Percentiles rank a stretch among this genome's conserved stretches.
Evolutionary conservation across 2,113 vertebrate species (phyloP).

Genomic region (Thymallus thymallus): DNA sequence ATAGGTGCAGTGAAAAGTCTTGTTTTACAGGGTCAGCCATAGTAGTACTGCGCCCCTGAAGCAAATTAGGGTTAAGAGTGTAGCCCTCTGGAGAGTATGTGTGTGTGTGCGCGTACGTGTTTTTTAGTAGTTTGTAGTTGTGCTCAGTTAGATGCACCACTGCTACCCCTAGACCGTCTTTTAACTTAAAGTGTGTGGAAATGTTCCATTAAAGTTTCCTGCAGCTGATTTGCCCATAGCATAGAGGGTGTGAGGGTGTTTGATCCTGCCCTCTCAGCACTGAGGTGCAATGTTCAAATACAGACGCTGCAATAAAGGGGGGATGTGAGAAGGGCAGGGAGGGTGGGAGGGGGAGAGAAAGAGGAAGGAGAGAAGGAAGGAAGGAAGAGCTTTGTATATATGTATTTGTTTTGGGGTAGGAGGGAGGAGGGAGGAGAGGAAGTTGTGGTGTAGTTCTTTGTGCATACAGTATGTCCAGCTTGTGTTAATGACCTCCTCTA

Average conservation of each 20-base stretch:
- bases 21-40: too few relatives aligned
- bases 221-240: background rate
- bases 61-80: too few relatives aligned
- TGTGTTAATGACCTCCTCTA: background rate
- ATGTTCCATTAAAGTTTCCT: background rate
- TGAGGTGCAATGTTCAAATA: slow-evolving; percentile 17
- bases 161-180: background rate
- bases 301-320: slow-evolving; percentile 18
- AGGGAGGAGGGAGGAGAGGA: slow-evolving; percentile 37
- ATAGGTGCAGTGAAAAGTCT: too few relatives aligned
- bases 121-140: slow-evolving; percentile 2
- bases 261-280: too few relatives aligned
- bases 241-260: too few relatives aligned
- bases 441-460: slow-evolving; percentile 25
- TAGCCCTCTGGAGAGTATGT: slow-evolving; percentile 3
- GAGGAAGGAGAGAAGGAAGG: slow-evolving; percentile 58
- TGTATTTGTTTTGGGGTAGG: slow-evolving; percentile 62
- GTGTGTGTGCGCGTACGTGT: background rate
- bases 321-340: slow-evolving; percentile 20
- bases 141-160: background rate
- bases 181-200: background rate
- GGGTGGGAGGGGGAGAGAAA: slow-evolving; percentile 49
- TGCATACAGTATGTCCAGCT: slow-evolving; percentile 22
- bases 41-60: too few relatives aligned
- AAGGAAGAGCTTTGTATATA: slow-evolving; percentile 8